These are phyloP conservation scores for Andricus grossulariae DNA, from an alignment of 1,140 invertebrate genomes.

Conservation along the genomic window DNA sequence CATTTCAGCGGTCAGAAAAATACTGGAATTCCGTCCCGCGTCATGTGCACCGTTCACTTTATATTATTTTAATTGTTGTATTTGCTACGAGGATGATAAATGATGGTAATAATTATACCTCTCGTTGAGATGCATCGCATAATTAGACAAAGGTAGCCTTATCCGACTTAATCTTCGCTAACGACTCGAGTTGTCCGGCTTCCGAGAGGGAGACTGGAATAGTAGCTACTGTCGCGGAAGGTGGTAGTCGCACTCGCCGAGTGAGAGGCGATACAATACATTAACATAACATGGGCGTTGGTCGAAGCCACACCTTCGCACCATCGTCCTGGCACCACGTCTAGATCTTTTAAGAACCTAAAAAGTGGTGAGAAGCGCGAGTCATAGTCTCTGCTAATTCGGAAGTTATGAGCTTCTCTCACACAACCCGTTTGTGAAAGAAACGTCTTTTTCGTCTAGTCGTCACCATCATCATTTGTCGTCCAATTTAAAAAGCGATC, in stretches of 20 bases:
- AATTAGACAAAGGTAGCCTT: conserved; percentile 67
- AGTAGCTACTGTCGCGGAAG: conserved; percentile 33
- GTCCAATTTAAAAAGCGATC: too few relatives aligned
- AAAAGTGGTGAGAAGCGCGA: conserved; percentile 32
- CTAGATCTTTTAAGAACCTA: conserved; percentile 49
- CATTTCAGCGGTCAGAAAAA: too few relatives aligned
- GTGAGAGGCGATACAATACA: conserved; percentile 50
- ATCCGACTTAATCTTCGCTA: conserved; percentile 58
- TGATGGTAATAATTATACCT: neutral
- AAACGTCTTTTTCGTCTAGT: too few relatives aligned
- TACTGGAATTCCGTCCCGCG: too few relatives aligned
- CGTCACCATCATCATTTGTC: too few relatives aligned
- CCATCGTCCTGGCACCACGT: conserved; percentile 42
- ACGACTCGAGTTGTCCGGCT: conserved; percentile 45
- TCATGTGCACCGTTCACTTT: neutral
- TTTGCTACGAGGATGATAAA: neutral
- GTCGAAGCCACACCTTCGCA: conserved; percentile 62
- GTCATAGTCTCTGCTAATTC: too few relatives aligned
- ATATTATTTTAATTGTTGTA: neutral
- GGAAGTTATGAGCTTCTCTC: too few relatives aligned
- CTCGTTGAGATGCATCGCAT: conserved; percentile 47
- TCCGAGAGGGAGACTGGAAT: conserved; percentile 40
- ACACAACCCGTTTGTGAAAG: too few relatives aligned
- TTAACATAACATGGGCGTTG: conserved; percentile 74
- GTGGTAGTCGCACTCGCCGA: conserved; percentile 35